phyloP scores from a whole-genome alignment of 2,113 vertebrate species.

The Halichoerus grypus region DNA sequence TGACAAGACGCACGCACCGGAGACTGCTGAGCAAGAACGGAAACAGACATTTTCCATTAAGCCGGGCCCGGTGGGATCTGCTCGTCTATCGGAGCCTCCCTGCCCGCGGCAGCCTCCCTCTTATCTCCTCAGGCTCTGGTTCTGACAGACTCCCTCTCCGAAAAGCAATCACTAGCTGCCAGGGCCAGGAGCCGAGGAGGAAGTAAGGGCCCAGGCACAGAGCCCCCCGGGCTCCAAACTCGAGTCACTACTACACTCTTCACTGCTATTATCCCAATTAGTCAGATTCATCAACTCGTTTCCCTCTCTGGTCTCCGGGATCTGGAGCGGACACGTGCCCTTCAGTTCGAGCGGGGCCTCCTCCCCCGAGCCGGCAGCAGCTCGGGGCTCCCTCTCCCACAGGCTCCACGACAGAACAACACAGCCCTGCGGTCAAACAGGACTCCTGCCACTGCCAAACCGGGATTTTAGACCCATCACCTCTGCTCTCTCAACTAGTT shows the following conservation, averaged over 20 bases:
- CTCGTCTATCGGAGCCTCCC: slow-evolving; percentile 51
- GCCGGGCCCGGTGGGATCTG: slow-evolving; percentile 68
- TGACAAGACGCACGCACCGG: slow-evolving; percentile 67
- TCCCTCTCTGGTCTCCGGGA: background rate
- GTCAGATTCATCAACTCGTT: background rate
- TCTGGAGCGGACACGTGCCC: background rate
- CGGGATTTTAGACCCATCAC: background rate
- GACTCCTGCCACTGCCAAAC: background rate
- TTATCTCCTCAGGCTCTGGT: slow-evolving; percentile 73
- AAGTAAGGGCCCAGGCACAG: slow-evolving; percentile 59
- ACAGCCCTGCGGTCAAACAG: background rate
- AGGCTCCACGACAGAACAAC: background rate
- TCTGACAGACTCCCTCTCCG: slow-evolving; percentile 57
- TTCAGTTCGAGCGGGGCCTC: background rate
- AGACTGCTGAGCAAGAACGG: slow-evolving; percentile 75
- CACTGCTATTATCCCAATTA: slow-evolving; percentile 3
- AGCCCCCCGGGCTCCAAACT: background rate
- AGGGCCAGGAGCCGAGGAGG: slow-evolving; percentile 73
- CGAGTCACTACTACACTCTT: background rate
- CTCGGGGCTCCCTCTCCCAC: background rate
- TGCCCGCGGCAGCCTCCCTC: slow-evolving; percentile 62
- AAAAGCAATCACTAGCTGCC: slow-evolving; percentile 72
- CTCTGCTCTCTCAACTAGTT: background rate
- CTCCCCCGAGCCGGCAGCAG: background rate
- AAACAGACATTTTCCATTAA: slow-evolving; percentile 83